Evolutionary conservation across 2,888 invertebrate genomes (phyloP), one percentile per base, ranked within the genome.

Genomic region (Chymomyza caudatula): DNA sequence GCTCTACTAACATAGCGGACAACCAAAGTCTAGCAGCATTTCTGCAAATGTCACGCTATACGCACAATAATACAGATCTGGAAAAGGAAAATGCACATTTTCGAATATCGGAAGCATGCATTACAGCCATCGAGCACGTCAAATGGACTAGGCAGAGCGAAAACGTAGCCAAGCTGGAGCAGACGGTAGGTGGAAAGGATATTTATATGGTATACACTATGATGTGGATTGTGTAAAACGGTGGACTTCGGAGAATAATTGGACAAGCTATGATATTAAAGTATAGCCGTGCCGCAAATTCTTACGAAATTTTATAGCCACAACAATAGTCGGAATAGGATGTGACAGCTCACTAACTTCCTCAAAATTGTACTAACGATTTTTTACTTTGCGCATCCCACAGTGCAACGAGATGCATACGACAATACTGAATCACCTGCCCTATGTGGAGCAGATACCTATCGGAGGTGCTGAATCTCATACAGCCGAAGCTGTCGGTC

Each of bases 81-180:
- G 96, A 96, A 83, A 91, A 96, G 85, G 96, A 96, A 90, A 96
- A 96, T 90, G 96, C 96, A 0, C 96, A 96, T 90, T 96, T 96
- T 88, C 94, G 93, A 83, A 94, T 96, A 69, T 95, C 95, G 2
- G 96, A 96, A 90, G 95, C 95, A 0, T 93, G 96, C 86, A 96
- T 96, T 71, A 93, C 95, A 6, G 96, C 95, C 13, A 95, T 96
- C 73, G 96, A 96, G 86, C 93, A 94, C 84, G 92, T 94, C 6
- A 93, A 94, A 86, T 94, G 93, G 87, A 92, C 92, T 56, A 90
- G 91, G 51, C 90, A 70, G 89, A 77, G 43, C 29, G 29, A 37
- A 37, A 37, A 37, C 11, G 11, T 11, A 11, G 11, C 8, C 3
- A 37, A 11, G 2, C n/a, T n/a, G 5, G 17, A 47, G 47, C 47